phyloP scores from a whole-genome alignment of 2,797 vertebrate genomes.

The Rachycentron canadum region DNA sequence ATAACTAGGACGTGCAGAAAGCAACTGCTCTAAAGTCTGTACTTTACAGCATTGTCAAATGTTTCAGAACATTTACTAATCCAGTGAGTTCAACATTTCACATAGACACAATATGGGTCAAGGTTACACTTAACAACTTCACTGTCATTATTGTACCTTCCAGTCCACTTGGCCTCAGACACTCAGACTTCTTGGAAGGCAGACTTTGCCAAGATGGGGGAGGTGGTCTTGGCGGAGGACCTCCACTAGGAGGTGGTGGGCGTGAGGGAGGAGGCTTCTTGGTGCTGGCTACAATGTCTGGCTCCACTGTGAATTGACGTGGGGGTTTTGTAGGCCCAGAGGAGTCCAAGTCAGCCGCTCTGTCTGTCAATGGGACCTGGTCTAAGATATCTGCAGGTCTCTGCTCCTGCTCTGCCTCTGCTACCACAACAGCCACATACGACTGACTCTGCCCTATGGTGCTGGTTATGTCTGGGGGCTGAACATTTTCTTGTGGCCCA shows the following conservation, averaged over 20 bases:
- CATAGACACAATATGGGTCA: neutral
- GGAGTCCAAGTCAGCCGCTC: slow-evolving; percentile 80
- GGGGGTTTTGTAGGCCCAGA: slow-evolving; percentile 91
- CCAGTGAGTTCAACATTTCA: neutral
- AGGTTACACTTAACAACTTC: neutral
- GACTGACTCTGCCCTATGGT: slow-evolving; percentile 71
- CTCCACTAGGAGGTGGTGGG: slow-evolving; percentile 90
- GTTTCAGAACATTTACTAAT: neutral
- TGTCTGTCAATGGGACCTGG: slow-evolving; percentile 81
- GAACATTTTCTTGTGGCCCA: slow-evolving; percentile 59
- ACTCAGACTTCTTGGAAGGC: slow-evolving; percentile 92
- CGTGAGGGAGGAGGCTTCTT: slow-evolving; percentile 94
- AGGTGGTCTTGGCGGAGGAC: slow-evolving; percentile 94
- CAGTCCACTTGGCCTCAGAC: slow-evolving; percentile 86
- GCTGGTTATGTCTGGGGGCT: slow-evolving; percentile 86
- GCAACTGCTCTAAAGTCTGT: neutral
- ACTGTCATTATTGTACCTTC: slow-evolving; percentile 85
- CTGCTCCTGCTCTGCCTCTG: slow-evolving; percentile 66
- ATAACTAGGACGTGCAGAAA: neutral
- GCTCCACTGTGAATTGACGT: slow-evolving; percentile 91
- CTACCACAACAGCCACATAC: slow-evolving; percentile 46
- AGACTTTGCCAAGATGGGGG: slow-evolving; percentile 91
- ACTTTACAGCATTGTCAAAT: neutral
- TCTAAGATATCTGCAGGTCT: slow-evolving; percentile 85
- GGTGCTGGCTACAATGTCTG: slow-evolving; percentile 98